Conservation (phyloP, 2,797 vertebrate species). For the Mormyrops boulengeri region DNA sequence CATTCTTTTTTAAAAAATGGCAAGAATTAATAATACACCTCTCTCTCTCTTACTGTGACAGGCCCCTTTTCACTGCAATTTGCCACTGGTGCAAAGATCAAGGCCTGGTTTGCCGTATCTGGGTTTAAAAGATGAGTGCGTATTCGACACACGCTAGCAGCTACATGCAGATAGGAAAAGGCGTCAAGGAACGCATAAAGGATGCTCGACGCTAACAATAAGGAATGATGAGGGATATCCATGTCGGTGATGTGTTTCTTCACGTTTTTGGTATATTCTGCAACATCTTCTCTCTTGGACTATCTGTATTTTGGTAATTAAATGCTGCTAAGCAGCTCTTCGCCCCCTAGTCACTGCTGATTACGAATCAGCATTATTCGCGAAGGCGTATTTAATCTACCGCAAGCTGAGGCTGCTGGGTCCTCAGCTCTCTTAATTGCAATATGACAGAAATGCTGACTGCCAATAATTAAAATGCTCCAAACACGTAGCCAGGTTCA, state of each 20-base stretch:
- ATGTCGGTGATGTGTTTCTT: not conserved
- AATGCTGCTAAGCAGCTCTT: not conserved
- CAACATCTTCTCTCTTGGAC: not conserved
- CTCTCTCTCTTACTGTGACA: not conserved
- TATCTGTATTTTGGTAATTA: not conserved
- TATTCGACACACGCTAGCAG: not conserved
- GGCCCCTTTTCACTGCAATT: not conserved
- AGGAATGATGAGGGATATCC: not conserved
- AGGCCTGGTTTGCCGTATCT: not conserved
- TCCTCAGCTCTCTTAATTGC: not conserved
- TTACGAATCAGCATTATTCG: not conserved
- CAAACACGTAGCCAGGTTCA: not conserved
- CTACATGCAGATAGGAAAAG: not conserved
- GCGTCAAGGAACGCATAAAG: not conserved
- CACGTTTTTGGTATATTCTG: not conserved
- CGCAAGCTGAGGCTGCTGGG: not conserved
- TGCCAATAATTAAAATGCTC: not conserved
- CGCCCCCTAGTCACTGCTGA: not conserved
- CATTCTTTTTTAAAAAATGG: not conserved
- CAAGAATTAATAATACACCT: not conserved
- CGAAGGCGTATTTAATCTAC: not conserved
- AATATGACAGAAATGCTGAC: conserved; percentile 11
- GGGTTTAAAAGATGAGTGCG: not conserved
- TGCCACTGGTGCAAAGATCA: not conserved
- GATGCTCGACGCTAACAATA: not conserved